phyloP scores from a whole-genome alignment of 2,888 invertebrate genomes.

The Melinopterus prodromus region DNA sequence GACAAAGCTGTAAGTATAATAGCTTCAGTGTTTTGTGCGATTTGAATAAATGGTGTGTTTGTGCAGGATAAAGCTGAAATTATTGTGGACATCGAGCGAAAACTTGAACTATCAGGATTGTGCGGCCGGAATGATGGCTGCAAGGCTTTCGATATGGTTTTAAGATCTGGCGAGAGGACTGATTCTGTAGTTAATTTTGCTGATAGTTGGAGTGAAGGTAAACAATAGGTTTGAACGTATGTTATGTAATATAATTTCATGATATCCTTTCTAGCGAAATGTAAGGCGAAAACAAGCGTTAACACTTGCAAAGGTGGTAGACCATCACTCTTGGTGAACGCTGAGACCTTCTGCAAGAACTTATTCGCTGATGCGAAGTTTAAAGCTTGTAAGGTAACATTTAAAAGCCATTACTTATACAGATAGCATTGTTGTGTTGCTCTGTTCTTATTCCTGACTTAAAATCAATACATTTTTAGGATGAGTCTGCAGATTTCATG shows the following conservation, averaged over 20 bases:
- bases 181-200: background rate
- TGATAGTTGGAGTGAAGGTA: slow-evolving; percentile 19
- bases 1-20: slow-evolving; percentile 7
- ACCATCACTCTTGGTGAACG: background rate
- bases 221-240: background rate
- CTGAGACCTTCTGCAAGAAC: background rate
- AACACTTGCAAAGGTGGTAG: background rate
- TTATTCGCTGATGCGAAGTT: background rate
- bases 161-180: background rate
- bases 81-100: background rate
- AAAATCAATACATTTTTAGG: slow-evolving; percentile 6
- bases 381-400: background rate
- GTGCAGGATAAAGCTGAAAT: slow-evolving; percentile 4
- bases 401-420: no score
- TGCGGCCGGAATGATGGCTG: slow-evolving; percentile 18
- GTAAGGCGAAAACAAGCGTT: background rate
- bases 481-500: background rate
- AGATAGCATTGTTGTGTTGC: no score
- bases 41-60: background rate
- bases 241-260: background rate
- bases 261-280: background rate
- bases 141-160: slow-evolving; percentile 5
- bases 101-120: background rate
- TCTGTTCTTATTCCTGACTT: background rate
- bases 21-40: background rate